phyloP scores from a whole-genome alignment of 2,113 vertebrate genomes.

The Aramus guarauna region DNA sequence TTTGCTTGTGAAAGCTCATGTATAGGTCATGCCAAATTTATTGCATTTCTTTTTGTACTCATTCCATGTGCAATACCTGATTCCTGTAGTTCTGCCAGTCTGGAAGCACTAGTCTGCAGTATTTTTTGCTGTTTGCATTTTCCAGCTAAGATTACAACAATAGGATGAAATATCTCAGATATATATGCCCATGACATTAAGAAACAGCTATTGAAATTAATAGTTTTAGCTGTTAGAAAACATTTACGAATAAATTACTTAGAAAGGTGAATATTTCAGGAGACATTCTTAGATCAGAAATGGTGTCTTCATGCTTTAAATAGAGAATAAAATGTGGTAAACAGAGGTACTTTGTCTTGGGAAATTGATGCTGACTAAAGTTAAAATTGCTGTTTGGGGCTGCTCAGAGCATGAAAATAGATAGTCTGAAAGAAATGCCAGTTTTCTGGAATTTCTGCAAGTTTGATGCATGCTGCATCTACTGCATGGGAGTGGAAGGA shows the following conservation, averaged over 20 bases:
- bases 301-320: neutral
- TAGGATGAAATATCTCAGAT: neutral
- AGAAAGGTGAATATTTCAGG: neutral
- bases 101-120: neutral
- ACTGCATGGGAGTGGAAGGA: neutral
- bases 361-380: neutral
- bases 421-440: neutral
- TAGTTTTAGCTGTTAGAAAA: neutral
- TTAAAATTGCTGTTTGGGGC: neutral
- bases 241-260: neutral
- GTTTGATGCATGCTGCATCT: neutral
- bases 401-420: neutral
- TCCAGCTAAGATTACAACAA: neutral
- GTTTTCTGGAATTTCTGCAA: neutral
- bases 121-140: neutral
- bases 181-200: neutral
- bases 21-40: neutral
- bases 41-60: neutral
- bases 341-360: fast-evolving
- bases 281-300: neutral
- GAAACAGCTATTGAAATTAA: neutral
- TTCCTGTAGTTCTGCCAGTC: neutral
- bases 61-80: neutral
- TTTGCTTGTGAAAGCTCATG: neutral
- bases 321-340: neutral